Conservation (phyloP, 1,140 invertebrate species). For the Diabrotica virgifera region DNA sequence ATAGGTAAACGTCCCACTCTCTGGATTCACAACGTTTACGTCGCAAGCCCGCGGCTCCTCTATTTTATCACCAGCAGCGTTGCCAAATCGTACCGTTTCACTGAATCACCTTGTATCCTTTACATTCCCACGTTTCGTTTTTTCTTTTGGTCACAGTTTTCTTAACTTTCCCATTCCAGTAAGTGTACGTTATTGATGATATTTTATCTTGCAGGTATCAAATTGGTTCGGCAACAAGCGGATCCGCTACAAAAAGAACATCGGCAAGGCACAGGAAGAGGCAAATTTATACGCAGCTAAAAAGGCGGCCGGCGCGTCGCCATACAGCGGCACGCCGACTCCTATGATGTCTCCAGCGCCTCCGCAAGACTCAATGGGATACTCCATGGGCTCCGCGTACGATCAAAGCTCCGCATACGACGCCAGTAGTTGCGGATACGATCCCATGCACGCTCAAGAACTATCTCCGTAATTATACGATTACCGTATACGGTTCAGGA, state of each 20-base stretch:
- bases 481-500: conserved; percentile 1
- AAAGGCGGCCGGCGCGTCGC: conserved; percentile 93
- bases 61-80: too few relatives aligned
- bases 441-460: conserved; percentile 63
- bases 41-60: too few relatives aligned
- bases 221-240: conserved; percentile 99
- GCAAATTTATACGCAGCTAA: conserved; percentile 99
- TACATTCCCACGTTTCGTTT: too few relatives aligned
- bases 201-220: conserved; percentile 58
- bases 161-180: too few relatives aligned
- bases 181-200: too few relatives aligned
- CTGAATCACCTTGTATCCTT: too few relatives aligned
- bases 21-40: too few relatives aligned
- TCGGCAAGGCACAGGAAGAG: conserved; percentile 99
- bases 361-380: conserved; percentile 84
- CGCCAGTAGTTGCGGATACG: conserved; percentile 84
- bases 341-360: conserved; percentile 93
- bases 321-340: conserved; percentile 86
- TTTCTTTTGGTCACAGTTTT: too few relatives aligned
- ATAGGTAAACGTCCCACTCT: too few relatives aligned
- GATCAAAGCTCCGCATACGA: conserved; percentile 80
- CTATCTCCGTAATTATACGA: conserved; percentile 30
- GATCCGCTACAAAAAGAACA: conserved; percentile 99
- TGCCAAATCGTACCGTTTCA: too few relatives aligned
- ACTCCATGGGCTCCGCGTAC: conserved; percentile 82